Percentiles rank a stretch among this genome's conserved stretches.
phyloP scores from a whole-genome alignment of 2,888 invertebrate genomes.

The Caenorhabditis sinica region DNA sequence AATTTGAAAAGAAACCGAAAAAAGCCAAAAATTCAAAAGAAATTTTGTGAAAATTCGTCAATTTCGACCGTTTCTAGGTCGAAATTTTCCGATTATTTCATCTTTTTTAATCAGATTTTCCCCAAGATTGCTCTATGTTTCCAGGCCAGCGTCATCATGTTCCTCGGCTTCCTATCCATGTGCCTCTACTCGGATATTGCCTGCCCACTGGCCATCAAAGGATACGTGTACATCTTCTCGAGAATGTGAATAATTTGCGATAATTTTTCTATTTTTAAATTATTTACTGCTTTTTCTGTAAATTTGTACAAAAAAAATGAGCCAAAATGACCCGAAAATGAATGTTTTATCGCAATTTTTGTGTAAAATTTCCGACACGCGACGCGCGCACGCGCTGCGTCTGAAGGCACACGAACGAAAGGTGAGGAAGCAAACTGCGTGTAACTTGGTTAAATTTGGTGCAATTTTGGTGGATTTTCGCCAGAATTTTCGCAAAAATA shows the following conservation, averaged over 20 bases:
- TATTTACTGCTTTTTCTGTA: background rate
- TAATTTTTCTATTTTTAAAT: background rate
- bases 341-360: no score
- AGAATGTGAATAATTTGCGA: slow-evolving; percentile 33
- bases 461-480: background rate
- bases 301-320: slow-evolving; percentile 8
- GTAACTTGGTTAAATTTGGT: background rate
- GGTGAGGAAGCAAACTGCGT: background rate
- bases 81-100: no score
- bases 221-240: slow-evolving; percentile 48
- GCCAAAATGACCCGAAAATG: background rate
- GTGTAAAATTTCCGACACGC: background rate
- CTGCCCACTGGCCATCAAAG: slow-evolving; percentile 54
- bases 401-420: background rate
- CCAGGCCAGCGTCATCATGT: slow-evolving; percentile 34
- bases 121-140: background rate
- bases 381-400: background rate
- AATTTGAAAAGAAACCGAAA: background rate
- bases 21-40: background rate
- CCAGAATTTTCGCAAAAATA: no score
- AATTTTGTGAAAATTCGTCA: background rate
- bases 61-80: background rate
- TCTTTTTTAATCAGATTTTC: background rate
- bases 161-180: slow-evolving; percentile 51
- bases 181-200: slow-evolving; percentile 61